Conservation (phyloP, 2,888 invertebrate genomes). For the Palloptera scutellata region DNA sequence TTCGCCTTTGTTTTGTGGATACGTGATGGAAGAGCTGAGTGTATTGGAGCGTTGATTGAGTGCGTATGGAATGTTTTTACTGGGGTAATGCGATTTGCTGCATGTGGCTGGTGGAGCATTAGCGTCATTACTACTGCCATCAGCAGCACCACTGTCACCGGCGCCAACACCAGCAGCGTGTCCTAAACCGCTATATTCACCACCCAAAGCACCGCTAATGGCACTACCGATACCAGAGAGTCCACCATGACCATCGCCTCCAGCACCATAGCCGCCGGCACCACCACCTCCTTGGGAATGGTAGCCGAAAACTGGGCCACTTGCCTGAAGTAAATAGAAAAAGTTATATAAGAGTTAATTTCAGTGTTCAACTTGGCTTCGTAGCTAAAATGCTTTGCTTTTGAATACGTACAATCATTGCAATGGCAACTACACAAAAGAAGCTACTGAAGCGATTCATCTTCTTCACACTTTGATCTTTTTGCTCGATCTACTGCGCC, state of each 20-base stretch:
- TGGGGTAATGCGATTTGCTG: slow-evolving; percentile 36
- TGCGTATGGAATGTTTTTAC: slow-evolving; percentile 52
- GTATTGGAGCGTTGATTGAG: slow-evolving; percentile 55
- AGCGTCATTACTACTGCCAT: slow-evolving; percentile 2
- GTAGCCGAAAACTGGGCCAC: slow-evolving; percentile 34
- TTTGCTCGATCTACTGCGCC: slow-evolving; percentile 6
- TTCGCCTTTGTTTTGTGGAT: slow-evolving; percentile 62
- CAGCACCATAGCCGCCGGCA: slow-evolving; percentile 10
- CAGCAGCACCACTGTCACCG: slow-evolving; percentile 14
- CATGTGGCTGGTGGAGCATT: slow-evolving; percentile 35
- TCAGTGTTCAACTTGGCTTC: slow-evolving; percentile 11
- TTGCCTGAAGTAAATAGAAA: slow-evolving; percentile 36
- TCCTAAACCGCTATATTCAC: slow-evolving; percentile 5
- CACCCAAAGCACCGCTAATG: not conserved
- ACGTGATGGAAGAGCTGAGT: slow-evolving; percentile 54
- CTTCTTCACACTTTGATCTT: slow-evolving; percentile 29
- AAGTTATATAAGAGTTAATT: not conserved
- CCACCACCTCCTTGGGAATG: slow-evolving; percentile 20
- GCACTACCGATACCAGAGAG: slow-evolving; percentile 10
- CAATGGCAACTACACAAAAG: slow-evolving; percentile 55
- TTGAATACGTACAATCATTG: slow-evolving; percentile 57
- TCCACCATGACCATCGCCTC: slow-evolving; percentile 15
- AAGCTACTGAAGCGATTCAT: slow-evolving; percentile 56
- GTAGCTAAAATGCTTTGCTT: slow-evolving; percentile 6
- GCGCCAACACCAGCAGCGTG: slow-evolving; percentile 19